These are phyloP conservation scores for Decapterus maruadsi DNA, from an alignment of 2,797 vertebrate genomes.

Conservation along the genomic window DNA sequence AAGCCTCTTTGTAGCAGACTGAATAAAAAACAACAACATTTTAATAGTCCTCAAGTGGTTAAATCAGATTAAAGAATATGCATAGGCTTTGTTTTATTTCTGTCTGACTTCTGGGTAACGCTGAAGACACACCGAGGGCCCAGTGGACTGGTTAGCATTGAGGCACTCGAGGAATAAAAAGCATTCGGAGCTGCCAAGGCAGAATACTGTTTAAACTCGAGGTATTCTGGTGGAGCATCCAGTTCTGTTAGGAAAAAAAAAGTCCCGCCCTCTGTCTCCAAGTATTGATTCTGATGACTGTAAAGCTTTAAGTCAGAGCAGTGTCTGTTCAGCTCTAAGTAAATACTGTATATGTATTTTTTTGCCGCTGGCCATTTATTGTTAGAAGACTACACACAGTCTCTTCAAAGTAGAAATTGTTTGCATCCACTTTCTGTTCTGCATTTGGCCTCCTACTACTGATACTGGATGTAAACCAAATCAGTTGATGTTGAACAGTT, in stretches of 20 bases:
- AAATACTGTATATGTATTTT: no score
- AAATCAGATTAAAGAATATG: neutral
- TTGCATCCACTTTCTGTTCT: neutral
- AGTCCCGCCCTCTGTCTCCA: slow-evolving; percentile 5
- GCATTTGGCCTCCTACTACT: no score
- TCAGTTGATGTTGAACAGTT: neutral
- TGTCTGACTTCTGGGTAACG: neutral
- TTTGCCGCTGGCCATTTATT: slow-evolving; percentile 26
- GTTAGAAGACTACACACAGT: slow-evolving; percentile 40
- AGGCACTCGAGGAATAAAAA: slow-evolving; percentile 20
- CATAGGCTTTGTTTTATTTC: neutral
- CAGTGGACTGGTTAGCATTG: slow-evolving; percentile 5
- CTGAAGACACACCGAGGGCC: neutral
- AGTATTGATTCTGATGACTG: slow-evolving; percentile 13
- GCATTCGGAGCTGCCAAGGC: slow-evolving; percentile 30
- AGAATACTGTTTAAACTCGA: neutral
- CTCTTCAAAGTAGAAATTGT: slow-evolving; percentile 31
- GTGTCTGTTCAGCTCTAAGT: slow-evolving; percentile 7
- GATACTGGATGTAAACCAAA: no score
- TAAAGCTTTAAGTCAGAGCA: slow-evolving; percentile 18
- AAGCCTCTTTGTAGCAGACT: neutral
- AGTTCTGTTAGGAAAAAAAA: neutral
- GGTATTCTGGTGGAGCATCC: slow-evolving; percentile 9
- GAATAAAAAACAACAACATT: no score
- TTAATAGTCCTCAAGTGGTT: no score